Evolutionary conservation across 2,797 vertebrate species (phyloP).

Genomic region (Acanthis flammea): DNA sequence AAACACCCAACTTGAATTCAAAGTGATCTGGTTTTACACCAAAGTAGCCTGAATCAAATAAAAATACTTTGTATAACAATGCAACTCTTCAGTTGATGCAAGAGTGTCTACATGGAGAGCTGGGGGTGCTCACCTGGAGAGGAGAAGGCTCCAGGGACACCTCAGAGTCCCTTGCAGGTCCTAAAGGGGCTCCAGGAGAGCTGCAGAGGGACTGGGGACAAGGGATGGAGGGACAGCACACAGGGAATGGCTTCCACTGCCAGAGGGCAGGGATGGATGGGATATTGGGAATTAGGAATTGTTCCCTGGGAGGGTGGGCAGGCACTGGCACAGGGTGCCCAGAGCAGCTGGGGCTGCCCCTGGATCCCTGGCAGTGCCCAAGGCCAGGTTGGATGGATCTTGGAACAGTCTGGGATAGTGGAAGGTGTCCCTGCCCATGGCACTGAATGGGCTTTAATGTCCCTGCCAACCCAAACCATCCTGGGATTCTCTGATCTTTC

Average conservation of each 20-base stretch:
- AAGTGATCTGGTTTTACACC: not conserved
- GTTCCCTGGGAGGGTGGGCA: not conserved
- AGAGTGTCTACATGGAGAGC: not conserved
- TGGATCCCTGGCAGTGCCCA: not conserved
- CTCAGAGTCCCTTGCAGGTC: not conserved
- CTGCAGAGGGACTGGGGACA: not conserved
- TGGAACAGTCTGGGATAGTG: not conserved
- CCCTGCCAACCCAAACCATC: too few species aligned
- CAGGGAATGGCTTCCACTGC: not conserved
- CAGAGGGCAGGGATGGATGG: not conserved
- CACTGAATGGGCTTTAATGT: accelerated
- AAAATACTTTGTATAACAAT: not conserved
- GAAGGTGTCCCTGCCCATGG: not conserved
- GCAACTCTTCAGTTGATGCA: not conserved
- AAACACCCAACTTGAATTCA: not conserved
- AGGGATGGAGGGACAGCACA: not conserved
- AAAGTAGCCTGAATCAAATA: not conserved
- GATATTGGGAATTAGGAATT: not conserved
- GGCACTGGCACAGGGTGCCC: not conserved
- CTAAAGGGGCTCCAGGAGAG: not conserved
- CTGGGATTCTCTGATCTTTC: not conserved
- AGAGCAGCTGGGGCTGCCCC: not conserved
- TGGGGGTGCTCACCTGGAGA: not conserved
- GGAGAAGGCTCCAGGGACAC: accelerated
- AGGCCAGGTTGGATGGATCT: not conserved